Conservation (phyloP, 2,113 vertebrate species). For the Cettia cetti region DNA sequence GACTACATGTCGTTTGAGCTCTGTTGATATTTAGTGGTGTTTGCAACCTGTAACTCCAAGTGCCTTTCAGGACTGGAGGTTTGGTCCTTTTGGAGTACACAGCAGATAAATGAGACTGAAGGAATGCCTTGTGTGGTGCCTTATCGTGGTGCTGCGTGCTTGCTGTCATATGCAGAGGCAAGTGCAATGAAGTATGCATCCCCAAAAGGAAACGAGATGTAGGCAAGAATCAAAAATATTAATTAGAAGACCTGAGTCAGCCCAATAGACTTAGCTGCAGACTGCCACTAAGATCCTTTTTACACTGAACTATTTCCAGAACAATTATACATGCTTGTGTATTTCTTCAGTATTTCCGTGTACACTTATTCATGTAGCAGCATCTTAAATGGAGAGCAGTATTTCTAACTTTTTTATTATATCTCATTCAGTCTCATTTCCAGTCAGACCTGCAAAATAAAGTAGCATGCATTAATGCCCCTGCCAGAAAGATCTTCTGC, state of each 20-base stretch:
- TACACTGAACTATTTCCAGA: background rate
- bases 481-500: background rate
- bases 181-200: background rate
- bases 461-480: background rate
- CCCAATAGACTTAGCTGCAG: background rate
- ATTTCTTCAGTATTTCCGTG: background rate
- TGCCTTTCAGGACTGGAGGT: background rate
- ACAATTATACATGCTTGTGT: background rate
- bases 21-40: background rate
- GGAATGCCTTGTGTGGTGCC: rapidly evolving
- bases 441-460: background rate
- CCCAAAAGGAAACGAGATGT: background rate
- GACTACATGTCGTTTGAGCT: background rate
- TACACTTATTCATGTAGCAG: background rate
- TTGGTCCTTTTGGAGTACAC: background rate
- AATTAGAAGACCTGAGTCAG: background rate
- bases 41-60: background rate
- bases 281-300: background rate
- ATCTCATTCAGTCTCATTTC: background rate
- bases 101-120: background rate
- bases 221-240: background rate
- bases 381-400: background rate
- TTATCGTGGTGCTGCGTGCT: rapidly evolving
- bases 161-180: background rate
- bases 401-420: background rate